Conservation (phyloP, 2,113 vertebrate species). For the Mobula hypostoma region DNA sequence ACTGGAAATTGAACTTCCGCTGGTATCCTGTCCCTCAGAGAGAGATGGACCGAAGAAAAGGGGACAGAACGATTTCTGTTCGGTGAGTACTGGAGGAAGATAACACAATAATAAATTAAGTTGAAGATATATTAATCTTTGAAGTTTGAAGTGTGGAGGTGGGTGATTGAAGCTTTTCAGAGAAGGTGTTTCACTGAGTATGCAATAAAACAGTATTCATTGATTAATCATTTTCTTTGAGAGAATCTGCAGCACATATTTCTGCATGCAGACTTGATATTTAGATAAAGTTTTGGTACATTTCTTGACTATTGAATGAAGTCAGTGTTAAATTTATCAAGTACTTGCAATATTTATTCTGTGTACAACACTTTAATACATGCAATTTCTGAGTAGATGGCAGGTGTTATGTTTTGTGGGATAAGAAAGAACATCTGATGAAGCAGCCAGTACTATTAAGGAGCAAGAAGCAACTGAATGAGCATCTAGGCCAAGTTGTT, state of each 20-base stretch:
- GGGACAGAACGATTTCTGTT: slow-evolving; percentile 88
- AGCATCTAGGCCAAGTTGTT: not conserved
- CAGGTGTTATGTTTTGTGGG: not conserved
- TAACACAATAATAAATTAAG: not conserved
- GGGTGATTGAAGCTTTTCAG: not conserved
- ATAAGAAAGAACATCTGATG: not conserved
- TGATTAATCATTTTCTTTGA: not conserved
- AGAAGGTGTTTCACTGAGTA: not conserved
- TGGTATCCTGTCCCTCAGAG: slow-evolving; percentile 96
- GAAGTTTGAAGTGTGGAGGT: not conserved
- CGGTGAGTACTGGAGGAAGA: slow-evolving; percentile 58
- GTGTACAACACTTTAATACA: not conserved
- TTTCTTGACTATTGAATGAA: not conserved
- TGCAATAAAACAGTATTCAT: not conserved
- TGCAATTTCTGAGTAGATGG: not conserved
- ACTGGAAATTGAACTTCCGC: slow-evolving; percentile 96
- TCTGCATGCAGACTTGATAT: not conserved
- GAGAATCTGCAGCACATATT: not conserved
- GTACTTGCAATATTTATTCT: not conserved
- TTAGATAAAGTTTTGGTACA: not conserved
- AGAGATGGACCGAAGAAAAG: slow-evolving; percentile 94
- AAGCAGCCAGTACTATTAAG: not conserved
- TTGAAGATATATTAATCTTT: not conserved
- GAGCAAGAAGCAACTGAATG: not conserved
- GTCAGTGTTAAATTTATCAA: not conserved